A percentile compares a stretch with the other conserved stretches of the same genome.
These are phyloP conservation scores for Pantherophis alleghaniensis DNA, from an alignment of 2,797 vertebrate species.

Conservation along the genomic window DNA sequence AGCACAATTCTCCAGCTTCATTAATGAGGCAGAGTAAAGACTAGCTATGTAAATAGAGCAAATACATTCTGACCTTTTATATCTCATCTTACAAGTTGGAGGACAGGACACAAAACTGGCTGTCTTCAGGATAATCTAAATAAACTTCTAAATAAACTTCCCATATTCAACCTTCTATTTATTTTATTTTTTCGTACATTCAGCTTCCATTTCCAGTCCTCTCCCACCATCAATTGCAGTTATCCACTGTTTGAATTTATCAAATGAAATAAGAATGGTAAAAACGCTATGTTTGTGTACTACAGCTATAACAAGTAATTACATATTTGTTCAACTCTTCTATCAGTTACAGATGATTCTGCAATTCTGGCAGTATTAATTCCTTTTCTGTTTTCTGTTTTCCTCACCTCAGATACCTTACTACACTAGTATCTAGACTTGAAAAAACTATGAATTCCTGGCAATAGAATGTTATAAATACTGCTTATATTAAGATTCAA, in stretches of 20 bases:
- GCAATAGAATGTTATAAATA: neutral
- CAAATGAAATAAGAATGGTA: neutral
- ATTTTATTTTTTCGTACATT: neutral
- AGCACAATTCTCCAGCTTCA: neutral
- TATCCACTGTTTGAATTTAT: neutral
- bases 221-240: neutral
- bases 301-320: neutral
- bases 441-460: neutral
- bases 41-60: neutral
- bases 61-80: neutral
- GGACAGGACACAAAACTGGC: neutral
- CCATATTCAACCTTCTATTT: neutral
- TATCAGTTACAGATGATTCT: neutral
- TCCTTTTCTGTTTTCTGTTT: neutral
- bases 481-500: neutral
- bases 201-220: neutral
- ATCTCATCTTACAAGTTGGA: neutral
- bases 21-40: neutral
- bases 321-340: neutral
- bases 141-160: neutral
- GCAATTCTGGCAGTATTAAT: neutral
- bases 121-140: neutral
- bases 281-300: neutral
- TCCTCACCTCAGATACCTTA: neutral
- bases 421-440: neutral